These are phyloP conservation scores for Amyelois transitella DNA, from an alignment of 1,140 invertebrate species.

Conservation along the genomic window DNA sequence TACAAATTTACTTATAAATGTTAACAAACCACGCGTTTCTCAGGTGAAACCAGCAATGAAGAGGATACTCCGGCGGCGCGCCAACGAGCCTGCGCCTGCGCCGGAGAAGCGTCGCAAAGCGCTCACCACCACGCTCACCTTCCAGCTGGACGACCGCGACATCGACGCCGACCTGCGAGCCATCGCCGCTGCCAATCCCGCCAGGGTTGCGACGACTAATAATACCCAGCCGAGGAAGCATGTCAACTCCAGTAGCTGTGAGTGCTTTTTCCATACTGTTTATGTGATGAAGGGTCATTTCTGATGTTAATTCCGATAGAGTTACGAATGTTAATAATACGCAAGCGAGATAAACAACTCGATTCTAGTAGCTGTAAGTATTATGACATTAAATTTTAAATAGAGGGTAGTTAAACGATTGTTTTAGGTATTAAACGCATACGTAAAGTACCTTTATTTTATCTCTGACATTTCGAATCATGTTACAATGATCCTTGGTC, in stretches of 20 bases:
- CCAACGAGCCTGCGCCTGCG: constrained; percentile 93
- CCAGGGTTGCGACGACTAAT: constrained; percentile 20
- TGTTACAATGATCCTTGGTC: too few relatives aligned
- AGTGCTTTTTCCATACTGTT: constrained; percentile 22
- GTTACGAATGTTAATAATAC: too few relatives aligned
- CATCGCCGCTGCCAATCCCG: constrained; percentile 21
- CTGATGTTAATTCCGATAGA: too few relatives aligned
- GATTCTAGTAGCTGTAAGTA: background rate
- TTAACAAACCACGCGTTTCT: background rate
- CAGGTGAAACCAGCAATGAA: constrained; percentile 85
- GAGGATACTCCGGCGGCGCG: constrained; percentile 90
- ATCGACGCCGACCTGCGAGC: constrained; percentile 91
- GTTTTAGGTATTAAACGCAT: too few relatives aligned
- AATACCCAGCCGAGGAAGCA: constrained; percentile 42
- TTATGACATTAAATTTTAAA: background rate
- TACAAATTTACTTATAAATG: constrained; percentile 1
- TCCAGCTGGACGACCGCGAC: constrained; percentile 90
- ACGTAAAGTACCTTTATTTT: too few relatives aligned
- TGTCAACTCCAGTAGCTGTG: constrained; percentile 44
- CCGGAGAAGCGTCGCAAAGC: constrained; percentile 89
- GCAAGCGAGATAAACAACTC: too few relatives aligned
- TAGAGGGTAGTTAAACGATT: too few relatives aligned
- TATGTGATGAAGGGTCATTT: too few relatives aligned
- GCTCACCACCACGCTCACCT: constrained; percentile 88
- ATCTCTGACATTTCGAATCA: too few relatives aligned